A percentile compares a stretch with the other conserved stretches of the same genome.
Conservation (phyloP, 2,888 invertebrate species). For the Oligia fasciuncula region DNA sequence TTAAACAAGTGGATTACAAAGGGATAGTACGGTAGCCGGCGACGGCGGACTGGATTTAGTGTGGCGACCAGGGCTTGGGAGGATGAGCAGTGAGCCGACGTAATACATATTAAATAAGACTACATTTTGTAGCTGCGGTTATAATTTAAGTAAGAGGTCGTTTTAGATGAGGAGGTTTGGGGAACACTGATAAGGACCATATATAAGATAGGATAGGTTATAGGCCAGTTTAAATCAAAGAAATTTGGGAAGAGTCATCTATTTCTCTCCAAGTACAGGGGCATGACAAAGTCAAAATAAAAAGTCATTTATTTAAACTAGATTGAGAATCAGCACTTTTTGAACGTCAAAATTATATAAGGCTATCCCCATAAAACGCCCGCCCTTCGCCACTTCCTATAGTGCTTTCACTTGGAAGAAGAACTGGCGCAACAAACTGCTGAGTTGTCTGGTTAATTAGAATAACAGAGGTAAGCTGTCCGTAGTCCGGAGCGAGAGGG, state of each 20-base stretch:
- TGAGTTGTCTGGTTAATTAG: neutral
- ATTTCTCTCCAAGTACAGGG: neutral
- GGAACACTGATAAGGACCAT: neutral
- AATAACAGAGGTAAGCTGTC: neutral
- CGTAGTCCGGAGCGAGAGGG: no score
- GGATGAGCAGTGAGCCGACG: slow-evolving; percentile 51
- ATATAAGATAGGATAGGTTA: no score
- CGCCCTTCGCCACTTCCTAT: neutral
- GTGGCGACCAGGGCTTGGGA: slow-evolving; percentile 51
- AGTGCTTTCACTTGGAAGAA: neutral
- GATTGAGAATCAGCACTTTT: neutral
- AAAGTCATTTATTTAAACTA: neutral
- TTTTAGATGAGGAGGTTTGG: slow-evolving; percentile 22
- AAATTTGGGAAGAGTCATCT: neutral
- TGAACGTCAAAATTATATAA: neutral
- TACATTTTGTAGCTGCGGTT: slow-evolving; percentile 27
- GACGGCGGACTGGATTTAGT: slow-evolving; percentile 54
- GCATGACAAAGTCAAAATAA: neutral
- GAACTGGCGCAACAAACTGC: neutral
- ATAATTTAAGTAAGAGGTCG: slow-evolving; percentile 12
- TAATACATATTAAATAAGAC: slow-evolving; percentile 64
- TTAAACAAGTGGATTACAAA: slow-evolving; percentile 58
- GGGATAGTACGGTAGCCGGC: slow-evolving; percentile 41
- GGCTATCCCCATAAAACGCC: neutral
- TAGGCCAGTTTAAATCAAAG: neutral